These are phyloP conservation scores for Turritopsis dohrnii DNA, from an alignment of 30 jellyfish, hydroid and myxozoan genomes.

Conservation along the genomic window DNA sequence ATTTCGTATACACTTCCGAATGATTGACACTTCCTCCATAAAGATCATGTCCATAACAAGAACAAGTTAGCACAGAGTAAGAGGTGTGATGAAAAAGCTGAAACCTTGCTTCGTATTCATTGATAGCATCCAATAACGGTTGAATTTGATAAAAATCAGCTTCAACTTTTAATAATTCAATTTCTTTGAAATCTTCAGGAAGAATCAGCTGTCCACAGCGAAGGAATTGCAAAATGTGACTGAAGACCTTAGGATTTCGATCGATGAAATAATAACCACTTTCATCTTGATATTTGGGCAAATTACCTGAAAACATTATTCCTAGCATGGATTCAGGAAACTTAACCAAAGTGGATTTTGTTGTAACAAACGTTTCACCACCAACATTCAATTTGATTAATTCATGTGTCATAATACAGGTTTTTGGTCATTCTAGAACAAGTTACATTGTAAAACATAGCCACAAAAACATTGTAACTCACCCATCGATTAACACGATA, in stretches of 20 bases:
- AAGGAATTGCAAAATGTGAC: slow-evolving; percentile 30
- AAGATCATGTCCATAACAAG: neutral
- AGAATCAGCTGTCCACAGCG: slow-evolving; percentile 20
- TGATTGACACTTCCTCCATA: neutral
- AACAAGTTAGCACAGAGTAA: slow-evolving; percentile 15
- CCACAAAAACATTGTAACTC: neutral
- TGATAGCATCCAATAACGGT: slow-evolving; percentile 1
- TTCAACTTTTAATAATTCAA: slow-evolving; percentile 3
- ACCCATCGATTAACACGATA: too few species aligned
- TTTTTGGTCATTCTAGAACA: neutral
- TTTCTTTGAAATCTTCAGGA: slow-evolving; percentile 23
- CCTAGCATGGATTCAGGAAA: slow-evolving; percentile 19
- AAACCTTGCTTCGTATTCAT: neutral
- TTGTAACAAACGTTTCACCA: slow-evolving; percentile 25
- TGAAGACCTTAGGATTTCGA: slow-evolving; percentile 11
- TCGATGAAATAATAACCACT: slow-evolving; percentile 33
- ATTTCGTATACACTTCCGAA: slow-evolving; percentile 1
- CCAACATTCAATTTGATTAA: slow-evolving; percentile 35
- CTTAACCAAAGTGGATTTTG: slow-evolving; percentile 21
- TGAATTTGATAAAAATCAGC: slow-evolving; percentile 15
- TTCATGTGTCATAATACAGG: slow-evolving; percentile 2
- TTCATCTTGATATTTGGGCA: slow-evolving; percentile 19
- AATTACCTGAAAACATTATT: slow-evolving; percentile 16
- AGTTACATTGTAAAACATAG: neutral
- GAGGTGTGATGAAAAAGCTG: neutral